Percentiles rank a stretch among this genome's conserved stretches.
Conservation (phyloP, 2,888 invertebrate genomes). For the Lepidochrysops patricia region DNA sequence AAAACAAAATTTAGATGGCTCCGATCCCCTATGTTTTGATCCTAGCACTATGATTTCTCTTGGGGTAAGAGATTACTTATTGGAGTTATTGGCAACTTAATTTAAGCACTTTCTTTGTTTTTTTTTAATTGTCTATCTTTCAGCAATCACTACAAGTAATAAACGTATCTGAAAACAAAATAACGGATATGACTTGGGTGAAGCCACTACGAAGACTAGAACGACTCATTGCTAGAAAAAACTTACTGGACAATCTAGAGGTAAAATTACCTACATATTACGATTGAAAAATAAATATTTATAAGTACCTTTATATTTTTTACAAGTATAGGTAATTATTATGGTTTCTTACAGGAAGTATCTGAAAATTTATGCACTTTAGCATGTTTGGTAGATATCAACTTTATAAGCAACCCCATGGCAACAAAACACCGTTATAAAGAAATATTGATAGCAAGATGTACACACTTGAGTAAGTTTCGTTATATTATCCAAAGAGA, state of each 20-base stretch:
- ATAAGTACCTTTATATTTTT: background rate
- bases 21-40: constrained; percentile 79
- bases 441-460: constrained; percentile 78
- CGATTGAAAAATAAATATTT: no score
- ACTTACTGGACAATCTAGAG: constrained; percentile 71
- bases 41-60: constrained; percentile 74
- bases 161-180: constrained; percentile 78
- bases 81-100: no score
- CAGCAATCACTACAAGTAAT: constrained; percentile 74
- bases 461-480: constrained; percentile 74
- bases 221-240: constrained; percentile 74
- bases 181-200: constrained; percentile 69
- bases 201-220: constrained; percentile 67
- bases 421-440: constrained; percentile 77
- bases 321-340: background rate
- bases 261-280: no score
- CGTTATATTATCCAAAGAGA: no score
- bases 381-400: constrained; percentile 68
- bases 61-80: constrained; percentile 60
- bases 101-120: no score
- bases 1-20: constrained; percentile 72
- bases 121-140: constrained; percentile 25
- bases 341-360: constrained; percentile 44
- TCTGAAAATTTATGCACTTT: constrained; percentile 73
- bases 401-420: constrained; percentile 78